Evolutionary conservation across 2,113 vertebrate genomes (phyloP).

Genomic region (Microtus oregoni): DNA sequence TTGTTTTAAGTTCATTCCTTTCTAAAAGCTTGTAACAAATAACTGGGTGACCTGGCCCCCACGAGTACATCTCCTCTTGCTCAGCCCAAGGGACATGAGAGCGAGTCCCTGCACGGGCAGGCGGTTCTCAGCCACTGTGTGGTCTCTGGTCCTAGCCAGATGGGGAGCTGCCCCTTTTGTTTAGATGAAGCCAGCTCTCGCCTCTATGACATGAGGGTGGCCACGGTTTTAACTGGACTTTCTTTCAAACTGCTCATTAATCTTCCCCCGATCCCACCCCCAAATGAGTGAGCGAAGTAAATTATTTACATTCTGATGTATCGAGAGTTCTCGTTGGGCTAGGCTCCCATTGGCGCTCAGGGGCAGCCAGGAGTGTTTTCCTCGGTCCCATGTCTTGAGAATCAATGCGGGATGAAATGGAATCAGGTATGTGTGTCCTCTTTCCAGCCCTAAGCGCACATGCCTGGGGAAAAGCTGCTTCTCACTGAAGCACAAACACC

Average conservation of each 20-base stretch:
- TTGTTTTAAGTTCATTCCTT: constrained; percentile 87
- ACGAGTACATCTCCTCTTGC: constrained; percentile 74
- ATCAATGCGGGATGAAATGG: constrained; percentile 23
- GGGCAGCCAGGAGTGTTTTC: constrained; percentile 67
- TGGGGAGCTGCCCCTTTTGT: constrained; percentile 80
- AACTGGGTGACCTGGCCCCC: constrained; percentile 78
- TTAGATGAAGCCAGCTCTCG: constrained; percentile 83
- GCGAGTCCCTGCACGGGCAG: not conserved
- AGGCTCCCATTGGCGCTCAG: constrained; percentile 83
- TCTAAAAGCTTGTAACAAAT: constrained; percentile 87
- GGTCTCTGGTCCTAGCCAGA: constrained; percentile 79
- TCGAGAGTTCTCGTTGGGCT: constrained; percentile 84
- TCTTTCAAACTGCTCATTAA: constrained; percentile 83
- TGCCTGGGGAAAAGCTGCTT: not conserved
- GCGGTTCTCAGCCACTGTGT: constrained; percentile 81
- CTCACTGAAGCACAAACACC: not conserved
- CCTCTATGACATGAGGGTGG: constrained; percentile 72
- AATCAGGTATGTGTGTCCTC: not conserved
- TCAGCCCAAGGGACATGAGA: constrained; percentile 78
- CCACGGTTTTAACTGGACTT: constrained; percentile 81
- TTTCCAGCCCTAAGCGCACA: not conserved
- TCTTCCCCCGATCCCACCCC: constrained; percentile 76
- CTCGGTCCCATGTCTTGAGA: not conserved
- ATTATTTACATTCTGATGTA: constrained; percentile 87
- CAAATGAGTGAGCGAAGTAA: constrained; percentile 83